Conservation (phyloP, 2,888 invertebrate species). For the Ceramica pisi region DNA sequence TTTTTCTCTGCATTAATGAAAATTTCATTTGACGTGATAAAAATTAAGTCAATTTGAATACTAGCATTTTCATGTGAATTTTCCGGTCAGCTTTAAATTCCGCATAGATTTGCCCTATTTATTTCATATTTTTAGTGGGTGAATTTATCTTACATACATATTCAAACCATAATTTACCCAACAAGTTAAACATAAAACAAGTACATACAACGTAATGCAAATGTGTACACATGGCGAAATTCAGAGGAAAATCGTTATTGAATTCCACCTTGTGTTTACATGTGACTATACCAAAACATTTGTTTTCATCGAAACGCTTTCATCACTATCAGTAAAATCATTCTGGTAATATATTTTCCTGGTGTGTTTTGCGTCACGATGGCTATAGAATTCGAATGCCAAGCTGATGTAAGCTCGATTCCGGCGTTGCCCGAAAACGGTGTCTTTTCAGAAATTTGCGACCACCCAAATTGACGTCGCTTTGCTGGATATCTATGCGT, state of each 20-base stretch:
- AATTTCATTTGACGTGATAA: not conserved
- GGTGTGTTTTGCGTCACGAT: slow-evolving; percentile 15
- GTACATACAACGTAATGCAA: slow-evolving; percentile 1
- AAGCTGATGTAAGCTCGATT: slow-evolving; percentile 25
- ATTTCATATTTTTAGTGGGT: not conserved
- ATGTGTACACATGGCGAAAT: not conserved
- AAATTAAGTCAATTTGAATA: not conserved
- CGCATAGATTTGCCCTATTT: not conserved
- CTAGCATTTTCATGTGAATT: not conserved
- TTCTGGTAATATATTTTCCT: slow-evolving; percentile 28
- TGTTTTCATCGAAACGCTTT: slow-evolving; percentile 25
- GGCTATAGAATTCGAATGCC: slow-evolving; percentile 28
- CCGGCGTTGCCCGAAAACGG: not conserved
- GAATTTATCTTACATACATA: not conserved
- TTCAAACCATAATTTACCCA: not conserved
- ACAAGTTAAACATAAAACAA: not conserved
- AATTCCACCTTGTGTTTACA: slow-evolving; percentile 37
- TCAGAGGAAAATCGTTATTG: slow-evolving; percentile 34
- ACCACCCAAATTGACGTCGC: not conserved
- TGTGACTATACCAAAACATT: slow-evolving; percentile 37
- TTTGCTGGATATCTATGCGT: not conserved
- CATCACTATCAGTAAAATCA: slow-evolving; percentile 13
- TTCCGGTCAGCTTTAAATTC: not conserved
- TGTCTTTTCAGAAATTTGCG: slow-evolving; percentile 3
- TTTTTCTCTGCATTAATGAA: not conserved